Conservation (phyloP, 2,797 vertebrate genomes). For the Sphenopsis melanotis region DNA sequence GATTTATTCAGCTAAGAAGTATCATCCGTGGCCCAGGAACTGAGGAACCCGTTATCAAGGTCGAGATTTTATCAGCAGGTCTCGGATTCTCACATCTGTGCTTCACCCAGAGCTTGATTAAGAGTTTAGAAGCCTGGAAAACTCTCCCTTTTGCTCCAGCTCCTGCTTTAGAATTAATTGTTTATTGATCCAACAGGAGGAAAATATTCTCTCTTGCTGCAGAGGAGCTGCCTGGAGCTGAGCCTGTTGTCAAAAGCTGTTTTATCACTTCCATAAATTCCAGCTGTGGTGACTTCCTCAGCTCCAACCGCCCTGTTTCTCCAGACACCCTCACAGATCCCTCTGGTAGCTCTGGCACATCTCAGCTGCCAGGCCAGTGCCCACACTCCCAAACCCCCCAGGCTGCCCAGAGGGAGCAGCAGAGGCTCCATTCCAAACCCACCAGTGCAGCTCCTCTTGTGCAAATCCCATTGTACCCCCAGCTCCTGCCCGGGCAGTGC, state of each 20-base stretch:
- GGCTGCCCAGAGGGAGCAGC: not conserved
- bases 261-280: conserved; percentile 57
- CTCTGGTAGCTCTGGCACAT: not conserved
- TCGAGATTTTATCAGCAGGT: conserved; percentile 36
- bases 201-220: conserved; percentile 21
- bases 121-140: conserved; percentile 50
- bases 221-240: not conserved
- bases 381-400: not conserved
- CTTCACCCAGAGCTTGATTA: conserved; percentile 31
- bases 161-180: conserved; percentile 55
- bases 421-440: not conserved
- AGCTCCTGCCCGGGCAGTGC: not conserved
- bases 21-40: not conserved
- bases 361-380: not conserved
- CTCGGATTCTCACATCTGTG: not conserved
- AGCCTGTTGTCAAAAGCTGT: conserved; percentile 34
- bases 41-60: conserved; percentile 15
- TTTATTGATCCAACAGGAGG: conserved; percentile 50
- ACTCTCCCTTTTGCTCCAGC: conserved; percentile 16
- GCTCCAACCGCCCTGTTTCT: not conserved
- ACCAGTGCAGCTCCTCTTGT: fast-evolving
- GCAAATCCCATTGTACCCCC: not conserved
- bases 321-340: fast-evolving
- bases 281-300: not conserved
- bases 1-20: not conserved